A percentile compares a stretch with the other conserved stretches of the same genome.
phyloP scores from a whole-genome alignment of 2,797 vertebrate species.

The Florisuga fusca region DNA sequence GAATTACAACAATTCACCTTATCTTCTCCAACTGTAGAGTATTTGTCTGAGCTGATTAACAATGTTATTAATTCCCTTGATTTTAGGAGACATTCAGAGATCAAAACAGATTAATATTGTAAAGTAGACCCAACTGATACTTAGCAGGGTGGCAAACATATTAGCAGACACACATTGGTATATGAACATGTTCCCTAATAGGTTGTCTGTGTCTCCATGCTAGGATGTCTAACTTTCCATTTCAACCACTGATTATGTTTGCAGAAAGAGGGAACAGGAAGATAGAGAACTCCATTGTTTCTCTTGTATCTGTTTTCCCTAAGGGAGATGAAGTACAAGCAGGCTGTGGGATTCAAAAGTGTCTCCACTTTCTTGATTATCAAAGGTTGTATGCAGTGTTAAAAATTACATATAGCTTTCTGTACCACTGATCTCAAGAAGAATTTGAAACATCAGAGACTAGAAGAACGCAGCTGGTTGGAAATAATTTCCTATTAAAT shows the following conservation, averaged over 20 bases:
- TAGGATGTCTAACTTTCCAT: background rate
- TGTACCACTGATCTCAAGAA: background rate
- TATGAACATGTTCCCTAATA: background rate
- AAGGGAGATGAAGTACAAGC: background rate
- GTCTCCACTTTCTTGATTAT: background rate
- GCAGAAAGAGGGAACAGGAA: background rate
- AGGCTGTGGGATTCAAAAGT: background rate
- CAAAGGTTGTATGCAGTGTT: background rate
- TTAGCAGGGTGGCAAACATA: background rate
- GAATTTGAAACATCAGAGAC: background rate
- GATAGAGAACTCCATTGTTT: background rate
- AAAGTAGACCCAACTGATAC: background rate
- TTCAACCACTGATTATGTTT: background rate
- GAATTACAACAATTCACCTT: background rate
- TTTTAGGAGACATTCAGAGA: background rate
- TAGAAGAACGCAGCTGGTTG: background rate
- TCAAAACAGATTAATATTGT: background rate
- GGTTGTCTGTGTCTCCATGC: background rate
- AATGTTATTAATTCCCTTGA: background rate
- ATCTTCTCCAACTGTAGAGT: background rate
- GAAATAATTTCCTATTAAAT: background rate
- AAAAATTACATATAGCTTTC: background rate
- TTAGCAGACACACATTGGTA: background rate
- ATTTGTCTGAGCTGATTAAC: background rate
- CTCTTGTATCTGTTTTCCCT: background rate